A percentile compares a stretch with the other conserved stretches of the same genome.
phyloP scores from a whole-genome alignment of 2,888 invertebrate species.

The Oscheius sp. region DNA sequence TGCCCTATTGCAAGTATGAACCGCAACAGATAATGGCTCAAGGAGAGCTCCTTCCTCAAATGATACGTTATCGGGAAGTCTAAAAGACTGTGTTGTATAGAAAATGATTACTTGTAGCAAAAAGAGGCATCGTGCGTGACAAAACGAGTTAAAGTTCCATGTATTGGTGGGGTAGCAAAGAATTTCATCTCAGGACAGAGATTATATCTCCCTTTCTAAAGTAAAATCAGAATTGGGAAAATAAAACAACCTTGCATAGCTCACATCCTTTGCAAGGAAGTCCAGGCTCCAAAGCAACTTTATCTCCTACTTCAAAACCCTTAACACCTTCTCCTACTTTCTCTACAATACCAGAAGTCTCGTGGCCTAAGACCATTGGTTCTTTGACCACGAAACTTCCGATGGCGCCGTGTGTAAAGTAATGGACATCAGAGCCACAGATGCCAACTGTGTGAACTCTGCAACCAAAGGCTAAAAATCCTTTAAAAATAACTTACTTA shows the following conservation, averaged over 20 bases:
- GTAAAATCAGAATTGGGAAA: not conserved
- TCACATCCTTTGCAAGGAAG: conserved; percentile 83
- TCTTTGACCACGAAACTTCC: conserved; percentile 82
- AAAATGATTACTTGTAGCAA: conserved; percentile 73
- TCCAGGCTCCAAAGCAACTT: conserved; percentile 77
- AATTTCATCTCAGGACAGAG: conserved; percentile 86
- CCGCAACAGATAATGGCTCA: conserved; percentile 91
- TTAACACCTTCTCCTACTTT: conserved; percentile 78
- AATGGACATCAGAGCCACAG: conserved; percentile 92
- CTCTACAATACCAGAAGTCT: conserved; percentile 78
- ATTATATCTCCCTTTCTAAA: conserved; percentile 82
- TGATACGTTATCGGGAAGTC: conserved; percentile 86
- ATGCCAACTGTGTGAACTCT: conserved; percentile 91
- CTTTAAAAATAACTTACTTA: conserved; percentile 18
- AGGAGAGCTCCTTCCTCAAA: conserved; percentile 92
- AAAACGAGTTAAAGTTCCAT: conserved; percentile 87
- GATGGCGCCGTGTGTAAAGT: conserved; percentile 84
- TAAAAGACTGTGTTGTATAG: conserved; percentile 69
- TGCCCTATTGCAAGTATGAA: conserved; percentile 89
- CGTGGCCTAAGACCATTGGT: conserved; percentile 83
- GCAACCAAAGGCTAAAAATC: no score
- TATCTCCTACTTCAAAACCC: conserved; percentile 49
- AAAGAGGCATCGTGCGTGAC: conserved; percentile 82
- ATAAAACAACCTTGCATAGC: conserved; percentile 79
- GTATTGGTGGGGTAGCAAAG: conserved; percentile 91